These are phyloP conservation scores for Bombylius major DNA, from an alignment of 2,888 invertebrate genomes.

Conservation along the genomic window DNA sequence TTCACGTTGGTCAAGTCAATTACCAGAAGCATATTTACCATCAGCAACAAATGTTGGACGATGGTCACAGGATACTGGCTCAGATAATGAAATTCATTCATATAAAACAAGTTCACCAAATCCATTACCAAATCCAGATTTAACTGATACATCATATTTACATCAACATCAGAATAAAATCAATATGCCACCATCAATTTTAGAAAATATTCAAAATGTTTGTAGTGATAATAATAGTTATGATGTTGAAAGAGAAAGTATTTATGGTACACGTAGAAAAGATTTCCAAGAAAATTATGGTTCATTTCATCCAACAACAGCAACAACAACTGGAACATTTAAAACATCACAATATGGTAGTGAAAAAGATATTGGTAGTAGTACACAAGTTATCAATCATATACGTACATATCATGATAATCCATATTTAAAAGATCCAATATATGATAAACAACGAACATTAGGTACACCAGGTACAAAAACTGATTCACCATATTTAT, in stretches of 20 bases:
- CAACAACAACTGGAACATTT: conserved; percentile 8
- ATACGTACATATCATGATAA: conserved; percentile 33
- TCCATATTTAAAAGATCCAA: conserved; percentile 31
- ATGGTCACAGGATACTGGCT: conserved; percentile 70
- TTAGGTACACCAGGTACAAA: conserved; percentile 28
- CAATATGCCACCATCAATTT: conserved; percentile 42
- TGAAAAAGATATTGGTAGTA: conserved; percentile 31
- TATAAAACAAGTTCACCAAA: conserved; percentile 53
- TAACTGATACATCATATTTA: conserved; percentile 51
- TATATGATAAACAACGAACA: conserved; percentile 33
- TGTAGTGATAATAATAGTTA: conserved; percentile 35
- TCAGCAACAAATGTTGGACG: conserved; percentile 43
- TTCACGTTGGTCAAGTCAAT: conserved; percentile 54
- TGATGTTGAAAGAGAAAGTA: conserved; percentile 25
- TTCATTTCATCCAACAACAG: conserved; percentile 20
- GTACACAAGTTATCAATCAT: conserved; percentile 32
- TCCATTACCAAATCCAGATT: conserved; percentile 63
- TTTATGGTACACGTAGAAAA: conserved; percentile 26
- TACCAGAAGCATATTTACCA: conserved; percentile 50
- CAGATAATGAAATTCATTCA: conserved; percentile 55
- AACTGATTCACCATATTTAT: conserved; percentile 29
- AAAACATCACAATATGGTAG: conserved; percentile 27
- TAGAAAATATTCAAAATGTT: conserved; percentile 47
- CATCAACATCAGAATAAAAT: conserved; percentile 40
- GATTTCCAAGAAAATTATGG: conserved; percentile 35